Base-by-base conservation (phyloP, 2,113 vertebrate genomes). In the Pachypanchax playfairii region DNA sequence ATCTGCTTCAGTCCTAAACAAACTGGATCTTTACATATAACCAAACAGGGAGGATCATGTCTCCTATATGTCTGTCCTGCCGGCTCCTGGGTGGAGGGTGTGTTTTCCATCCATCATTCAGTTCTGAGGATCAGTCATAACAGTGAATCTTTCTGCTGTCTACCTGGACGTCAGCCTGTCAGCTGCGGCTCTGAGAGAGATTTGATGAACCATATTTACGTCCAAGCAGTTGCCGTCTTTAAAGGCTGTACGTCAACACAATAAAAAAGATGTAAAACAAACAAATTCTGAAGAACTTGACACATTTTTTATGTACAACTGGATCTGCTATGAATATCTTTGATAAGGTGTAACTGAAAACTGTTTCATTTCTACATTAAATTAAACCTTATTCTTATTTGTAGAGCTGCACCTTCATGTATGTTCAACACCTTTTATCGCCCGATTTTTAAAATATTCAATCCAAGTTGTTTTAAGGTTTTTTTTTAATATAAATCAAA, bases 41-140 rank as follows among this genome's bases (percentile, higher is more conserved):
- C 28, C 44, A 21, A 20, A 21, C 29, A 3, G n/a, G 26, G 14
- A 29, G 49, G 69, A 62, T 65, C 38, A 24, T 11, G 22, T 46
- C 22, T 46, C 15, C 62, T 18, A 33, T 33, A 21, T 57, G 61
- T 70, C 65, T 67, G 59, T 22, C 61, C 74, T 63, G 24, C 48
- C 21, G 47, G 68, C 74, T 72, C 39, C 59, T 18, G 42, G 22
- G 43, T 25, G 64, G 55, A 20, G 33, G 50, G 8, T 26, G 39
- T 51, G 42, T 28, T 55, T 48, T 50, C 68, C 54, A 65, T 69
- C 59, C 39, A 52, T 75, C 75, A 76, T 62, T 67, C 47, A 69
- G 53, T 50, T 15, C 18, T 3, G 14, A 48, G 60, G 56, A 73
- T 73, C 57, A 66, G 56, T n/a, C 63, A 41, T 55, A 63, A 64